Evolutionary conservation across 1,140 invertebrate species (phyloP), one percentile per base, ranked within the genome.

Genomic region (Heliothis subflexa): DNA sequence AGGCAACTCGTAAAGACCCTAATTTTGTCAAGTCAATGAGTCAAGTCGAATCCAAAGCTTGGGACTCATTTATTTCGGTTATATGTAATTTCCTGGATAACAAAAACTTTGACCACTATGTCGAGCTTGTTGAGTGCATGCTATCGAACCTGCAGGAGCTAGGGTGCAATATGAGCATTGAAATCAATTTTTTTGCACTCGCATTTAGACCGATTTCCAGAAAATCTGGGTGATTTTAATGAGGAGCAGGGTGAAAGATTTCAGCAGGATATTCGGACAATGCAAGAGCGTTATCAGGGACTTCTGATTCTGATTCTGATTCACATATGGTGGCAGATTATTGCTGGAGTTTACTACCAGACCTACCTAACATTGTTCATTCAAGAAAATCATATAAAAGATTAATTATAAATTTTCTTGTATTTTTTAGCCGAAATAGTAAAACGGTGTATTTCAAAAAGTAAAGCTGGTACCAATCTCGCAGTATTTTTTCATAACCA

Each of bases 301-400:
- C 64, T 68, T n/a, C n/a, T n/a, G n/a, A n/a, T n/a, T n/a, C n/a
- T n/a, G n/a, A n/a, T n/a, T n/a, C n/a, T n/a, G n/a, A n/a, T n/a
- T n/a, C 64, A 68, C 64, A 68, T 68, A 49, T 68, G 64, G 49
- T 68, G 64, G 61, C 64, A 49, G 45, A 68, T 45, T 33, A 64
- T 16, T 68, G 40, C 64, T 49, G 40, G 64, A 68, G 64, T 68
- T 49, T 68, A 16, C 40, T 49, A 68, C 40, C n/a, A 49, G 64
- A 68, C 18, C 45, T 49, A 49, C 45, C 45, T 68, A 21, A 68
- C n/a, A 45, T 68, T 11, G n/a, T 18, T 64, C 33, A 64, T 64
- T 64, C 61, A 64, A 33, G 61, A 45, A 64, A 64, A 45, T 45
- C 33, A 16, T 64, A 64, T 64, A 64, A 64, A 64, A 64, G 61